Evolutionary conservation across 2,797 vertebrate species (phyloP).

Genomic region (Mareca strepera): DNA sequence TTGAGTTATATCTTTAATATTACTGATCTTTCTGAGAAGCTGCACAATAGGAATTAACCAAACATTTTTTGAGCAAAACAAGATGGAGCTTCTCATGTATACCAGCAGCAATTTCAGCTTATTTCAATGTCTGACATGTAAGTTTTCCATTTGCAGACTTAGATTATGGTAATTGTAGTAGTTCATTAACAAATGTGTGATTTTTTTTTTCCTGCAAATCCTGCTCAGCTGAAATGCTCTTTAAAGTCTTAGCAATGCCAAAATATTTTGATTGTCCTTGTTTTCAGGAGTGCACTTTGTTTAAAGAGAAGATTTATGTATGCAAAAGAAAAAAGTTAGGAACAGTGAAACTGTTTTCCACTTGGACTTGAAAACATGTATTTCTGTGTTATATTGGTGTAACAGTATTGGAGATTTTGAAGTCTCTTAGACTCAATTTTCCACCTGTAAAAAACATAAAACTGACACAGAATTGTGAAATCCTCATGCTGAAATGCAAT

Average conservation of each 20-base stretch:
- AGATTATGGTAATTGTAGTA: not conserved
- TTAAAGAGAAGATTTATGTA: not conserved
- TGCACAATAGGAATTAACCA: not conserved
- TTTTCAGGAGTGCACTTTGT: constrained; percentile 16
- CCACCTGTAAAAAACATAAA: not conserved
- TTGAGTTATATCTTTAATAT: not conserved
- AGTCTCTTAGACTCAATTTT: not conserved
- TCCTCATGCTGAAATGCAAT: not conserved
- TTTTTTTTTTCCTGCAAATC: not conserved
- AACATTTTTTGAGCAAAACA: not conserved
- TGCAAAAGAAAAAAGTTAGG: not conserved
- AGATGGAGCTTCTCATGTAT: not conserved
- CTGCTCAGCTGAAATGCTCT: not conserved
- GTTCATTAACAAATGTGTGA: not conserved
- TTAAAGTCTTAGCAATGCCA: not conserved
- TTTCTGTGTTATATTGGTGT: not conserved
- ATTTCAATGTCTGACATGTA: not conserved
- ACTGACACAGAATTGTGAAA: not conserved
- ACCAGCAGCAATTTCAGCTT: not conserved
- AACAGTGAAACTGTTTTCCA: not conserved
- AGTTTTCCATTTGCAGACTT: not conserved
- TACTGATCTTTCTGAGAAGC: not conserved
- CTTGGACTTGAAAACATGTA: not conserved
- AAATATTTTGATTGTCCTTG: not conserved
- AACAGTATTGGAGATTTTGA: not conserved